phyloP scores from a whole-genome alignment of 2,113 vertebrate genomes.

The Pomatorhinus ruficollis region DNA sequence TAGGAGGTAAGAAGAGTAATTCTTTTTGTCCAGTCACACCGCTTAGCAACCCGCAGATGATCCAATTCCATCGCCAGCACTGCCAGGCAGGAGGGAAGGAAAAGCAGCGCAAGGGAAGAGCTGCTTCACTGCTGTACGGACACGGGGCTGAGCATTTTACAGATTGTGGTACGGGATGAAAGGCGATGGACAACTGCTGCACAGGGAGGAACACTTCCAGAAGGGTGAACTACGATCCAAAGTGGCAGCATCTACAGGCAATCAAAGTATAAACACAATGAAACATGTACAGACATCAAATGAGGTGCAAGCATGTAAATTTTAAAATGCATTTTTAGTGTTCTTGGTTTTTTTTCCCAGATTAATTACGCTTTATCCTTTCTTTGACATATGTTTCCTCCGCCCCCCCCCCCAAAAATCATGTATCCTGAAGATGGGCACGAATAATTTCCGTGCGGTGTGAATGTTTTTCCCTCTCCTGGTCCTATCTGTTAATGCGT shows the following conservation, averaged over 20 bases:
- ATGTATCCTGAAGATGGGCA: neutral
- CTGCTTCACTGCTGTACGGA: accelerated
- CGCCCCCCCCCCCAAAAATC: neutral
- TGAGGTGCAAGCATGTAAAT: neutral
- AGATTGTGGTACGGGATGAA: neutral
- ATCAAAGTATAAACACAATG: neutral
- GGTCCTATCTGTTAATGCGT: neutral
- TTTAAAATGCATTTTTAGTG: neutral
- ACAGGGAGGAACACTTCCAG: neutral
- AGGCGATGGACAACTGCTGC: neutral
- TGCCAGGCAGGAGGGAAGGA: neutral
- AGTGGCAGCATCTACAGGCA: neutral
- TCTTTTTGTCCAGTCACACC: neutral
- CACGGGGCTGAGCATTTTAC: neutral
- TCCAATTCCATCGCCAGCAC: neutral
- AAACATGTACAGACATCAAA: neutral
- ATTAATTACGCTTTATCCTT: neutral
- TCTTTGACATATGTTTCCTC: neutral
- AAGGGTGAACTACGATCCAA: neutral
- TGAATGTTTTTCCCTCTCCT: neutral
- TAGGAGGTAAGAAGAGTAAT: neutral
- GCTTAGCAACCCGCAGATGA: neutral
- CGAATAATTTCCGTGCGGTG: neutral
- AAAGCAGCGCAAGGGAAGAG: neutral
- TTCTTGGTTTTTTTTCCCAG: accelerated